Base-by-base conservation (phyloP, 2,113 vertebrate species). In the Zeus faber region DNA sequence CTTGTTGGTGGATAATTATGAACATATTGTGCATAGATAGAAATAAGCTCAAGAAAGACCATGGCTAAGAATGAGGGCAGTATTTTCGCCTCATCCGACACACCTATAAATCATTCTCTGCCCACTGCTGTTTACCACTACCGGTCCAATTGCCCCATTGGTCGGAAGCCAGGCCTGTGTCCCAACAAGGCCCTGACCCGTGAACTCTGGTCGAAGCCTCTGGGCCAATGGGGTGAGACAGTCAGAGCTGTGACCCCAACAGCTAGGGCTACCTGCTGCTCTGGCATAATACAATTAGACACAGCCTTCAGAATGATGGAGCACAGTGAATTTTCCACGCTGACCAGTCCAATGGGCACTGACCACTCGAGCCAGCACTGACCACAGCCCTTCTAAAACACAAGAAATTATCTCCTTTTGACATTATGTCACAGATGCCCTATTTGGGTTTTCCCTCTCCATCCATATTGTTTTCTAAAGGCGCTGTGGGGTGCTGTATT, bases 221-320 rank as follows among this genome's bases (percentile, higher is more conserved):
- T 37, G 0, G 69, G 86, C 93, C 90, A 93, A 91, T 89, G 78
- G 88, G 85, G 82, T 53, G 71, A 87, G 80, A 65, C 82, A 82
- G 77, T 82, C 82, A 83, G 81, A 49, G 78, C 79, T 62, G 65
- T 65, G 85, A 82, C 87, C 88, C 87, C 33, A 54, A 89, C 89
- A 89, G 86, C 91, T 85, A 83, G 74, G 87, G 90, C 92, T 93
- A 95, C 96, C 95, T 97, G 95, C 94, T 97, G 97, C 89, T 95
- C 81, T 54, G 53, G 57, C 90, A 93, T 85, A 97, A 97, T 89
- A 90, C 87, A 66, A 91, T 93, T 83, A 65, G 93, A 94, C 92
- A 93, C 93, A 93, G 91, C 88, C 85, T 89, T 94, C 82, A 85
- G 82, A 80, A 89, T 89, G 92, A 95, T 92, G 94, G 87, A 97